Evolutionary conservation across 2,888 invertebrate species (phyloP), one percentile per base, ranked within the genome.

Genomic region (Lomographa bimaculata): DNA sequence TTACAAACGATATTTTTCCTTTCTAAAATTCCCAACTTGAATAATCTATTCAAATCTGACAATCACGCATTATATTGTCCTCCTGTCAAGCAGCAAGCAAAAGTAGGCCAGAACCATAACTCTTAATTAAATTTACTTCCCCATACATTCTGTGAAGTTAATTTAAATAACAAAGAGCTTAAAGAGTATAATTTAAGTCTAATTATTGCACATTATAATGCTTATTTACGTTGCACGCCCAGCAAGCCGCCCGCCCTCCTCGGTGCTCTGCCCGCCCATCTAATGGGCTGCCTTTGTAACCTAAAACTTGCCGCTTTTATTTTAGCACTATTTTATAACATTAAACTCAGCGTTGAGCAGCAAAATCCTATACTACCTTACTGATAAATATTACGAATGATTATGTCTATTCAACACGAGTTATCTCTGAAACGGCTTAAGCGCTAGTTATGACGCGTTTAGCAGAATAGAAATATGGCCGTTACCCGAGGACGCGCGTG

Each of bases 201-300:
- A 37, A 43, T 43, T 43, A 43, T 43, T 36, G 42, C 35, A 40
- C 20, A 36, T 37, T 33, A 44, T 39, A 43, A 28, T 33, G 44
- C 36, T 46, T 50, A 41, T 50, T 50, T 46, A 28, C 46, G 44
- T 30, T 41, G 38, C 44, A 43, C 38, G 34, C 16, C 36, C 37
- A 28, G 21, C 32, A 25, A 32, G 43, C 50, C 36, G 48, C 48
- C 57, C 60, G 52, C 62, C 63, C 55, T 52, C 47, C 35, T 60
- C 45, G 54, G 43, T 48, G 49, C 54, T 52, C 58, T 52, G 54
- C 59, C 59, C 62, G 62, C 59, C 57, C 29, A 42, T 47, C 61
- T 60, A 65, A 66, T 64, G 60, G 61, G 55, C 51, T 45, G 47
- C 57, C 67, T 74, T 69, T 69, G 63, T 63, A 68, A 75, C 62